Percentiles rank a stretch among this genome's conserved stretches.
These are phyloP conservation scores for Coboldia fuscipes DNA, from an alignment of 1,140 invertebrate genomes.

Conservation along the genomic window DNA sequence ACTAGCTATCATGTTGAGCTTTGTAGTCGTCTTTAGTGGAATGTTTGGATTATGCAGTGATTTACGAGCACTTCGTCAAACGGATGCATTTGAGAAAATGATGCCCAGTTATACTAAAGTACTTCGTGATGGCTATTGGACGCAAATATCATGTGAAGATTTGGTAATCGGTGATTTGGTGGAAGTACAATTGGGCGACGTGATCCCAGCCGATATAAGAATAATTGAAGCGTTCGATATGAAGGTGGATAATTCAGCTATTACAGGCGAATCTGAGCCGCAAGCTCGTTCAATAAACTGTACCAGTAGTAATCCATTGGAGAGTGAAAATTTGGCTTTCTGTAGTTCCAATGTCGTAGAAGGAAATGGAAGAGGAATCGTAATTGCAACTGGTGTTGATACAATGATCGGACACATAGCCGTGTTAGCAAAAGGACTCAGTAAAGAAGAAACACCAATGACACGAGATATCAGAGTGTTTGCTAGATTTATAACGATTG, in stretches of 20 bases:
- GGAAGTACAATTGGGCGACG: constrained; percentile 47
- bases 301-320: constrained; percentile 44
- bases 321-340: constrained; percentile 56
- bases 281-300: constrained; percentile 33
- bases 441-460: constrained; percentile 52
- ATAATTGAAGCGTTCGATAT: constrained; percentile 27
- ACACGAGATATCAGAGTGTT: constrained; percentile 57
- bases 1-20: no score
- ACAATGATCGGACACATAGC: constrained; percentile 73
- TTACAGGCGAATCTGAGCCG: constrained; percentile 60
- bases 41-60: no score
- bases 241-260: constrained; percentile 30
- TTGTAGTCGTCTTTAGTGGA: no score
- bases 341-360: constrained; percentile 62
- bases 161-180: constrained; percentile 51
- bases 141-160: constrained; percentile 35
- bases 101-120: constrained; percentile 36
- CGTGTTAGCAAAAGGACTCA: constrained; percentile 48
- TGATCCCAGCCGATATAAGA: constrained; percentile 54
- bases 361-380: constrained; percentile 50
- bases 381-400: constrained; percentile 56
- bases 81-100: constrained; percentile 50
- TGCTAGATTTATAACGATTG: constrained; percentile 51
- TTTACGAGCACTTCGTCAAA: no score
- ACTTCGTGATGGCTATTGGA: constrained; percentile 41